Percentiles rank a stretch among this genome's conserved stretches.
phyloP scores from a whole-genome alignment of 2,113 vertebrate genomes.

The Pituophis catenifer region DNA sequence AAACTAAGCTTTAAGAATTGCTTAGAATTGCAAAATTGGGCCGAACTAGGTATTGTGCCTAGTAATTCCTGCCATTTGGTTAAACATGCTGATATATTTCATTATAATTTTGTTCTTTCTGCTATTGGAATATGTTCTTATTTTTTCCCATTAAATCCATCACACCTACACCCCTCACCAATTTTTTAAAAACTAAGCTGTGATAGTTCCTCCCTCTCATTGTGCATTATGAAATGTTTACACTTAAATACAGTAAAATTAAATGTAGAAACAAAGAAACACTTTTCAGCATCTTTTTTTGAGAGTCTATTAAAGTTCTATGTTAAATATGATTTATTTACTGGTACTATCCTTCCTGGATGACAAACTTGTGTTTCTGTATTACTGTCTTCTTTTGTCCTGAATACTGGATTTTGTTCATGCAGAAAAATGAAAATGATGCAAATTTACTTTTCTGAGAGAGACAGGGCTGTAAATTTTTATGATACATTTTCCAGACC shows the following conservation, averaged over 20 bases:
- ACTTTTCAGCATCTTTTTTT: constrained; percentile 51
- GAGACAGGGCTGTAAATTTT: constrained; percentile 50
- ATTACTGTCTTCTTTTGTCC: constrained; percentile 52
- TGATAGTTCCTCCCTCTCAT: constrained; percentile 66
- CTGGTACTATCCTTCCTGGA: constrained; percentile 55
- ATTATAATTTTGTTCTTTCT: constrained; percentile 51
- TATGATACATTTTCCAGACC: constrained; percentile 45
- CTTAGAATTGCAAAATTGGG: constrained; percentile 48
- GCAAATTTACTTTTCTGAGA: constrained; percentile 58
- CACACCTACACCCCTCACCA: constrained; percentile 62
- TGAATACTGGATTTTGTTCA: constrained; percentile 58
- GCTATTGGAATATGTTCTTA: constrained; percentile 52
- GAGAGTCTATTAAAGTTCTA: constrained; percentile 44
- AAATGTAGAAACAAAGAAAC: constrained; percentile 47
- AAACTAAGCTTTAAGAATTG: constrained; percentile 51
- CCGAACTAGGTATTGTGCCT: constrained; percentile 47
- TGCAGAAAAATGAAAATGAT: constrained; percentile 61
- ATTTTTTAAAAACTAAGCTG: constrained; percentile 58
- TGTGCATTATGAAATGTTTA: constrained; percentile 71
- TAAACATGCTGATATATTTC: constrained; percentile 53
- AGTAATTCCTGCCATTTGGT: constrained; percentile 50
- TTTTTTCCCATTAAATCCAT: constrained; percentile 50
- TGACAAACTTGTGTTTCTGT: constrained; percentile 51
- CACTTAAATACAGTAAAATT: constrained; percentile 66
- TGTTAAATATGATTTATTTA: constrained; percentile 59